A percentile compares a stretch with the other conserved stretches of the same genome.
Conservation (phyloP, 2,888 invertebrate species). For the Dendrolimus pini region DNA sequence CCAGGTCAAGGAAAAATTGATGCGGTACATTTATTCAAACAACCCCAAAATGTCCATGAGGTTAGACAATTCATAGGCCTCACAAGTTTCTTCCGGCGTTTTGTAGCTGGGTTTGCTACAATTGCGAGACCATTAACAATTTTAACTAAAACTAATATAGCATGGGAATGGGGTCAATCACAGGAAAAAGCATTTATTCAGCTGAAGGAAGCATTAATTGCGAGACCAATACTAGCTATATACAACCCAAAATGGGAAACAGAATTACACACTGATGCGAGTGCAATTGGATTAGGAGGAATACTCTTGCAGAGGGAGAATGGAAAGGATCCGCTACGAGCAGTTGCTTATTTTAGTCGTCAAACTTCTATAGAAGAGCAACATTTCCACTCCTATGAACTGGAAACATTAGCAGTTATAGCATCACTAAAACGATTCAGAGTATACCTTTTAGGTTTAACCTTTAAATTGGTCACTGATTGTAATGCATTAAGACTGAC, state of each 20-base stretch:
- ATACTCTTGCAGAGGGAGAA: constrained; percentile 4
- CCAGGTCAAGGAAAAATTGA: too few relatives aligned
- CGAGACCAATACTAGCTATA: constrained; percentile 2
- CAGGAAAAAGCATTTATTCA: constrained; percentile 1
- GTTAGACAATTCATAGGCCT: constrained; percentile 5
- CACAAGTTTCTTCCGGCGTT: constrained; percentile 1
- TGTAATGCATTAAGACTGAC: constrained; percentile 15
- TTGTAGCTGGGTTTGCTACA: constrained; percentile 3
- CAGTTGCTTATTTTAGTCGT: constrained; percentile 15
- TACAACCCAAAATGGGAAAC: constrained; percentile 4
- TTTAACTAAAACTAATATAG: constrained; percentile 1
- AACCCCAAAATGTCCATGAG: constrained; percentile 5
- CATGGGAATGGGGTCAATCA: not conserved
- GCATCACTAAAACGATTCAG: constrained; percentile 9
- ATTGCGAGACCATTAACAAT: constrained; percentile 5
- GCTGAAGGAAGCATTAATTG: constrained; percentile 1
- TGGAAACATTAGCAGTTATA: constrained; percentile 19
- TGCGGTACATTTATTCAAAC: too few relatives aligned
- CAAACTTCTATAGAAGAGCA: constrained; percentile 16
- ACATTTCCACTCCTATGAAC: constrained; percentile 16
- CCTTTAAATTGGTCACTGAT: constrained; percentile 12
- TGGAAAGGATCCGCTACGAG: not conserved
- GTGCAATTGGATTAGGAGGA: constrained; percentile 4
- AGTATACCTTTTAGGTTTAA: constrained; percentile 8
- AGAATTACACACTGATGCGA: constrained; percentile 7